A percentile compares a stretch with the other conserved stretches of the same genome.
These are phyloP conservation scores for Ctenopoma multispine DNA, from an alignment of 2,797 vertebrate species.

Conservation along the genomic window DNA sequence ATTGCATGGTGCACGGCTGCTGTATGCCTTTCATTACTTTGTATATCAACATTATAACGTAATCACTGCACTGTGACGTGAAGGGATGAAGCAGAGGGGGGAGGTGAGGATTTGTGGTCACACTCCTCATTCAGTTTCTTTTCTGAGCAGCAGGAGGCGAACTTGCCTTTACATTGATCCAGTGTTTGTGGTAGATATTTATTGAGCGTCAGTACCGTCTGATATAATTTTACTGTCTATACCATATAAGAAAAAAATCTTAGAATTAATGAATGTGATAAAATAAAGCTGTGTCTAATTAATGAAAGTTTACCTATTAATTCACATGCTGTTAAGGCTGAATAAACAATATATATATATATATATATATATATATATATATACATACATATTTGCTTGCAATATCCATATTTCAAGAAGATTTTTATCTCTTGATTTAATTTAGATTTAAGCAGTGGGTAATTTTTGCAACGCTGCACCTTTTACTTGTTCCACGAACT, in stretches of 20 bases:
- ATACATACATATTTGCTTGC: too few relatives aligned
- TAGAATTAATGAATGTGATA: background rate
- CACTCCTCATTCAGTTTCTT: background rate
- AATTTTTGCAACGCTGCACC: background rate
- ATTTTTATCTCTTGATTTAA: too few relatives aligned
- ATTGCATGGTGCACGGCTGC: too few relatives aligned
- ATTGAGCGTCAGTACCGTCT: rapidly evolving
- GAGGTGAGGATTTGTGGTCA: background rate
- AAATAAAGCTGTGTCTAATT: background rate
- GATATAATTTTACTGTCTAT: conserved; percentile 4
- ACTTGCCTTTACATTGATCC: conserved; percentile 22
- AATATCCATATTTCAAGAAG: too few relatives aligned
- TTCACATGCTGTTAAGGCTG: background rate
- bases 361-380: too few relatives aligned
- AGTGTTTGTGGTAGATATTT: too few relatives aligned
- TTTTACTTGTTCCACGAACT: background rate
- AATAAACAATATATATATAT: background rate
- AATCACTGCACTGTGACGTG: background rate
- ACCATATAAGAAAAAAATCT: background rate
- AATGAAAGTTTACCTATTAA: background rate
- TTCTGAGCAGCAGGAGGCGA: conserved; percentile 44
- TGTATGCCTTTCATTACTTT: too few relatives aligned
- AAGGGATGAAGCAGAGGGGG: too few relatives aligned
- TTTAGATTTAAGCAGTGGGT: too few relatives aligned
- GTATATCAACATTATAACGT: background rate